Conservation (phyloP, 2,888 invertebrate species). For the Drosophila algonquin region DNA sequence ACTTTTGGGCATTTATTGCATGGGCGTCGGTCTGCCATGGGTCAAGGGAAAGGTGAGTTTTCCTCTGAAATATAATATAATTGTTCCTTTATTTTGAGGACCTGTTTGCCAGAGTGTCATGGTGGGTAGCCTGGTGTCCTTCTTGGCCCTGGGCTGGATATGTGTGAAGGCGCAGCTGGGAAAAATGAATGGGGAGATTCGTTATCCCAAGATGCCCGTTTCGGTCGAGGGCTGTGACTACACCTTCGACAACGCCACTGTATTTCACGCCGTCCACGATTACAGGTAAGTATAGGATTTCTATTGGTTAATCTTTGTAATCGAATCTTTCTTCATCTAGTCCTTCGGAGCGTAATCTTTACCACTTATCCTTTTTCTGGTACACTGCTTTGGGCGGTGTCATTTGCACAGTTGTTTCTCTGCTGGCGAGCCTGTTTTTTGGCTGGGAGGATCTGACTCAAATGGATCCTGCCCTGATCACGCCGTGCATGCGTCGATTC, state of each 20-base stretch:
- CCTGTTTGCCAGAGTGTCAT: conserved; percentile 86
- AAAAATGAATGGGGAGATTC: conserved; percentile 87
- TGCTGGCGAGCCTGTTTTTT: conserved; percentile 86
- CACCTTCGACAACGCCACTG: conserved; percentile 74
- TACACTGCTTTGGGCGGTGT: conserved; percentile 88
- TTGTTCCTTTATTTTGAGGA: not conserved
- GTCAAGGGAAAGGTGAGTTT: conserved; percentile 86
- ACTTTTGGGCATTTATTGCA: conserved; percentile 88
- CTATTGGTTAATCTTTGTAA: not conserved
- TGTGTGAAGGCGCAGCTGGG: conserved; percentile 89
- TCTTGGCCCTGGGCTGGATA: conserved; percentile 88
- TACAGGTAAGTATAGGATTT: conserved; percentile 64
- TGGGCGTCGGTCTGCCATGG: conserved; percentile 88
- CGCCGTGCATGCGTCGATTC: conserved; percentile 87
- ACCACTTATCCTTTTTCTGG: conserved; percentile 90
- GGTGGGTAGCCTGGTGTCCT: conserved; percentile 87
- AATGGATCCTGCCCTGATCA: conserved; percentile 86
- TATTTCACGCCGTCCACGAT: conserved; percentile 58
- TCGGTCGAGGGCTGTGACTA: conserved; percentile 85
- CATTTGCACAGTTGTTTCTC: conserved; percentile 86
- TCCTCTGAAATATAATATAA: no score
- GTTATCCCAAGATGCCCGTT: conserved; percentile 85
- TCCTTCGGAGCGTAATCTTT: conserved; percentile 76
- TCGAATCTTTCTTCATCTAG: conserved; percentile 36
- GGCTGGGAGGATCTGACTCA: conserved; percentile 85